phyloP scores from a whole-genome alignment of 2,797 vertebrate genomes.

The Platyrinchus mystaceus region DNA sequence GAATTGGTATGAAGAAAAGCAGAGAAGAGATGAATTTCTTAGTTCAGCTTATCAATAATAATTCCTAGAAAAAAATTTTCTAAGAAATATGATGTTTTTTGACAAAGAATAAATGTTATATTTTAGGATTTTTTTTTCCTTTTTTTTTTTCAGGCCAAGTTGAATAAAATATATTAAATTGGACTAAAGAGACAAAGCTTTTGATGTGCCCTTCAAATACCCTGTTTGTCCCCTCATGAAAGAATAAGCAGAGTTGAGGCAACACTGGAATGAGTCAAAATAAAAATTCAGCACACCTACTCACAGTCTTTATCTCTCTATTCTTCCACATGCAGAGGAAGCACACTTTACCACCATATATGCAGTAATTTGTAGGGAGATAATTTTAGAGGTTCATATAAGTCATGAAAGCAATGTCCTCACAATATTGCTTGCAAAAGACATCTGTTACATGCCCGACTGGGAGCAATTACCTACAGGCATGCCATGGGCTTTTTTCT shows the following conservation, averaged over 20 bases:
- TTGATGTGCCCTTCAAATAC: neutral
- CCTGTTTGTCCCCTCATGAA: neutral
- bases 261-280: neutral
- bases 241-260: neutral
- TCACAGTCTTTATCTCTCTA: neutral
- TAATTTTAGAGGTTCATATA: constrained; percentile 4
- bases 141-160: neutral
- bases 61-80: neutral
- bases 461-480: neutral
- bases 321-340: neutral
- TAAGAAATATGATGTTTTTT: neutral
- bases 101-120: neutral
- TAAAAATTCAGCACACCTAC: neutral
- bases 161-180: neutral
- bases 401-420: neutral
- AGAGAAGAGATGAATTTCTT: neutral
- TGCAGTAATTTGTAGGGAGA: neutral
- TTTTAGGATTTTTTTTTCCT: neutral
- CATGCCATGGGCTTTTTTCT: neutral
- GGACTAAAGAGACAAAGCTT: neutral
- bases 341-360: neutral
- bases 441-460: neutral
- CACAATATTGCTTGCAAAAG: neutral
- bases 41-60: neutral
- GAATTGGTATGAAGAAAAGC: neutral